These are phyloP conservation scores for Rhaphigaster nebulosa DNA, from an alignment of 2,888 invertebrate species.

Conservation along the genomic window DNA sequence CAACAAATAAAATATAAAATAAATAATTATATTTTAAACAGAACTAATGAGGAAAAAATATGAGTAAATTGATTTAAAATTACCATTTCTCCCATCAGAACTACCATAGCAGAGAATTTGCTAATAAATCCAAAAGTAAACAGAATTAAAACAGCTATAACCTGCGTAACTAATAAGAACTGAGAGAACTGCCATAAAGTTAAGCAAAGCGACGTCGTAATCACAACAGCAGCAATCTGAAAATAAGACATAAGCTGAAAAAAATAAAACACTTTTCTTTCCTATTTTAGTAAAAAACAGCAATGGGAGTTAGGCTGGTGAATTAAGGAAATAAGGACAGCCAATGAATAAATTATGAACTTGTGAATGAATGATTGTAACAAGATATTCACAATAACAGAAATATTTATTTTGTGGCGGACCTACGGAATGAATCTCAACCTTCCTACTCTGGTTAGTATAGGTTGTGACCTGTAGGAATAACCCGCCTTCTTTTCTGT, in stretches of 20 bases:
- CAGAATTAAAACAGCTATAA: slow-evolving; percentile 79
- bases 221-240: slow-evolving; percentile 64
- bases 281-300: too few relatives aligned
- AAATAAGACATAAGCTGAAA: slow-evolving; percentile 51
- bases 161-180: slow-evolving; percentile 84
- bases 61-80: slow-evolving; percentile 64
- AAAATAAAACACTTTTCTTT: too few relatives aligned
- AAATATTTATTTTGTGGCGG: neutral
- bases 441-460: too few relatives aligned
- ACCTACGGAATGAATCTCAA: too few relatives aligned
- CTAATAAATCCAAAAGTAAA: slow-evolving; percentile 72
- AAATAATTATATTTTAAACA: neutral
- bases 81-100: slow-evolving; percentile 70
- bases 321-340: too few relatives aligned
- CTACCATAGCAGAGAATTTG: slow-evolving; percentile 68
- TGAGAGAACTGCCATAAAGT: slow-evolving; percentile 87
- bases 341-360: too few relatives aligned
- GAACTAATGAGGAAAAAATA: neutral
- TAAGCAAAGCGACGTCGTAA: slow-evolving; percentile 70
- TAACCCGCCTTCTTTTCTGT: too few relatives aligned
- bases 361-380: too few relatives aligned
- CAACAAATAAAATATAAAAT: neutral
- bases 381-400: neutral
- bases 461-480: too few relatives aligned
- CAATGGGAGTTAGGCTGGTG: too few relatives aligned